Conservation (phyloP, 2,113 vertebrate species). For the Gallinago paraguaiae region DNA sequence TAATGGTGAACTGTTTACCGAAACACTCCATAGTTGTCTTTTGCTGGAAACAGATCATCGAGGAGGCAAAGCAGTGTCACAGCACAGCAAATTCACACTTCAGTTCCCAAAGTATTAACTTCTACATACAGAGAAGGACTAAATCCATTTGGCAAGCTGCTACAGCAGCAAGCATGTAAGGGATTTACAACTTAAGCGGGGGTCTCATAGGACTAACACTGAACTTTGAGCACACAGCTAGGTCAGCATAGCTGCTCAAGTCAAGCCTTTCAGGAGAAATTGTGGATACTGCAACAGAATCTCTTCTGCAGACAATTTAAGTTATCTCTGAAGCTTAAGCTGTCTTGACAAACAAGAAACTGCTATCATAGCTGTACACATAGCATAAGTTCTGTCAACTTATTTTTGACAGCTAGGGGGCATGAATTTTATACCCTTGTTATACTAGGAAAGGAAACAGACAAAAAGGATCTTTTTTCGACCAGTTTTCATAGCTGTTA, state of each 20-base stretch:
- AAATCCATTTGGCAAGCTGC: slow-evolving; percentile 10
- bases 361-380: neutral
- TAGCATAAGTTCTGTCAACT: neutral
- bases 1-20: neutral
- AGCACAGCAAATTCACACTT: neutral
- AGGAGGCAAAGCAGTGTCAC: neutral
- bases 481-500: neutral
- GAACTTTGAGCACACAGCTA: neutral
- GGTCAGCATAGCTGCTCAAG: neutral
- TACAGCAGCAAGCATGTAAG: neutral
- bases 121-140: neutral
- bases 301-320: neutral
- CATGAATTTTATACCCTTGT: neutral
- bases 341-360: slow-evolving; percentile 14
- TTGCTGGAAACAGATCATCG: neutral
- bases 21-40: neutral
- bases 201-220: neutral
- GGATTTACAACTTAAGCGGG: neutral
- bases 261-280: slow-evolving; percentile 5
- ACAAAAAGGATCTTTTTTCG: neutral
- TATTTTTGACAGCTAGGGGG: slow-evolving; percentile 15
- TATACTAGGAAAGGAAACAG: neutral
- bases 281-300: neutral
- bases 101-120: neutral
- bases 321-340: neutral